phyloP scores from a whole-genome alignment of 2,797 vertebrate species.

The Avahi laniger region DNA sequence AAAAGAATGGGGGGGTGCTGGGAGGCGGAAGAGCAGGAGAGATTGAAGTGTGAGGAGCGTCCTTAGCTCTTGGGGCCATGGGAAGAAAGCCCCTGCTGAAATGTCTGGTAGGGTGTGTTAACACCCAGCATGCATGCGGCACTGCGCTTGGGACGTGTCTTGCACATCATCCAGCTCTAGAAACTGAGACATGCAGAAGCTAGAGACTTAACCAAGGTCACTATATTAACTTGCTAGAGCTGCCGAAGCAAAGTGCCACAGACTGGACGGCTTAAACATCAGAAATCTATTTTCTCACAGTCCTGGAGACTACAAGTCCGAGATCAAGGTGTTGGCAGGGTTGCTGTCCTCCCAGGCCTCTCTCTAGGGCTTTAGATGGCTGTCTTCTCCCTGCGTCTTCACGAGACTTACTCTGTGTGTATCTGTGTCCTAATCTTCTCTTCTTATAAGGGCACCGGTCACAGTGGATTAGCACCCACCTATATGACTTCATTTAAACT shows the following conservation, averaged over 20 bases:
- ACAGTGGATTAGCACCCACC: background rate
- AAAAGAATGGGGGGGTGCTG: background rate
- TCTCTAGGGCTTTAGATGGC: background rate
- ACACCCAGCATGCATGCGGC: accelerated
- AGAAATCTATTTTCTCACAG: background rate
- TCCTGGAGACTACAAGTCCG: background rate
- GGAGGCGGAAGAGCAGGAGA: background rate
- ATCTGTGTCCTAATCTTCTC: background rate
- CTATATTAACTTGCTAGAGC: background rate
- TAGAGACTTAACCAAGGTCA: background rate
- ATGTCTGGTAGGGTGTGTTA: no score
- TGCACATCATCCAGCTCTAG: background rate
- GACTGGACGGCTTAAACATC: background rate
- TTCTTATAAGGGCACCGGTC: background rate
- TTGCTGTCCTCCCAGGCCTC: background rate
- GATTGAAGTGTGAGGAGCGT: background rate
- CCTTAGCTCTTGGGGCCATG: accelerated
- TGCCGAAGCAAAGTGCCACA: background rate
- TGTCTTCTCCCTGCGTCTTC: background rate
- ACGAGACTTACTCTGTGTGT: background rate
- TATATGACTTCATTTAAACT: background rate
- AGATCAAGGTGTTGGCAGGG: background rate
- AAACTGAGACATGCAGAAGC: background rate
- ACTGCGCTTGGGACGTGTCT: background rate
- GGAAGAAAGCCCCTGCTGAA: background rate